A percentile compares a stretch with the other conserved stretches of the same genome.
Evolutionary conservation across 2,797 vertebrate species (phyloP).

Genomic region (Oreochromis mossambicus): DNA sequence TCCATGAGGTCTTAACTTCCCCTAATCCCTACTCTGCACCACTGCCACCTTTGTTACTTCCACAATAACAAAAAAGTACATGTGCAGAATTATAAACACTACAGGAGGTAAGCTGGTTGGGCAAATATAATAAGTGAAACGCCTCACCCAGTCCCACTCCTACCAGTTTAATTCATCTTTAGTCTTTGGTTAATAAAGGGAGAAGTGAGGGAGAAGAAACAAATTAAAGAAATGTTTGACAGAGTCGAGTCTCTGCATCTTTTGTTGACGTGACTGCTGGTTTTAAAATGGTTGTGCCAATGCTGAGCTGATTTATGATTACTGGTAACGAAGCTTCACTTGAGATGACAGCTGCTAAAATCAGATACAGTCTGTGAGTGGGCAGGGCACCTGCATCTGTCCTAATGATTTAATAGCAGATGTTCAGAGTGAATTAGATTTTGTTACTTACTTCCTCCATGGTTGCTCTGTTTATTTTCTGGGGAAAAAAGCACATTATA

Average conservation of each 20-base stretch:
- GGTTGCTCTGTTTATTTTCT: background rate
- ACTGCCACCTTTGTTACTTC: constrained; percentile 32
- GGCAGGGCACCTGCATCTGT: constrained; percentile 4
- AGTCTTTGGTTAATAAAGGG: background rate
- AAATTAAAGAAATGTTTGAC: background rate
- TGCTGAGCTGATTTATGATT: constrained; percentile 8
- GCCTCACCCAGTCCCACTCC: background rate
- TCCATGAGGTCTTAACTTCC: constrained; percentile 1
- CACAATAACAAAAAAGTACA: background rate
- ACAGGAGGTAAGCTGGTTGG: background rate
- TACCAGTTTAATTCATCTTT: background rate
- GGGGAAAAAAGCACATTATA: background rate
- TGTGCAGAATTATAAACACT: background rate
- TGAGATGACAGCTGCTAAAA: constrained; percentile 30
- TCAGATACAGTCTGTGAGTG: background rate
- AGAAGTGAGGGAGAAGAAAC: background rate
- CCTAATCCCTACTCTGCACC: constrained; percentile 15
- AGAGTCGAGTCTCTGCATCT: background rate
- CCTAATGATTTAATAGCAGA: constrained; percentile 19
- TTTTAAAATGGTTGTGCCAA: background rate
- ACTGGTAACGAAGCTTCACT: constrained; percentile 3
- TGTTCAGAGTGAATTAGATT: background rate
- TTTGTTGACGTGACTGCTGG: background rate
- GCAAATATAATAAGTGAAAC: background rate
- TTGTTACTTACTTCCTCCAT: background rate